Percentiles rank a stretch among this genome's conserved stretches.
phyloP scores from a whole-genome alignment of 2,888 invertebrate species.

The Brachyptera risi region DNA sequence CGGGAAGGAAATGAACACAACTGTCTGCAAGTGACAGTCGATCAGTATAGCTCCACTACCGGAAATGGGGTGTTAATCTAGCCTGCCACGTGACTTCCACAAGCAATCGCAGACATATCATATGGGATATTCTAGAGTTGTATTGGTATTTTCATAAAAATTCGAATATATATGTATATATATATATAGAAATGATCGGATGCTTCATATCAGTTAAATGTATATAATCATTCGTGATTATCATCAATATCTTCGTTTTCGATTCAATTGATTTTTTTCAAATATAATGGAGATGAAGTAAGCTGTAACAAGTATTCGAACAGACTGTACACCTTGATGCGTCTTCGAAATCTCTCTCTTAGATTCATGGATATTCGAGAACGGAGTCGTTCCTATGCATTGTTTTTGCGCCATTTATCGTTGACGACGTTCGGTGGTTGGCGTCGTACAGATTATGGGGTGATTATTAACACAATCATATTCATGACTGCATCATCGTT shows the following conservation, averaged over 20 bases:
- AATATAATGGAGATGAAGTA: too few relatives aligned
- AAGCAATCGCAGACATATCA: too few relatives aligned
- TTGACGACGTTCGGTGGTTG: slow-evolving; percentile 18
- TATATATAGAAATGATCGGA: too few relatives aligned
- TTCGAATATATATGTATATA: too few relatives aligned
- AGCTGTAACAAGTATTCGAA: too few relatives aligned
- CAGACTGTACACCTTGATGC: slow-evolving; percentile 1
- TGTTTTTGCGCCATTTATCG: slow-evolving; percentile 30
- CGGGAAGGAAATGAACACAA: slow-evolving; percentile 12
- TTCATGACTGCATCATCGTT: slow-evolving; percentile 40
- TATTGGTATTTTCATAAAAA: too few relatives aligned
- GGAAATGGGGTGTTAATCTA: slow-evolving; percentile 11
- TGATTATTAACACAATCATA: slow-evolving; percentile 45
- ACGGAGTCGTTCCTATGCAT: background rate
- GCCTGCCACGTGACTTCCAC: slow-evolving; percentile 1
- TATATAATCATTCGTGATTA: too few relatives aligned
- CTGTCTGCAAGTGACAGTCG: slow-evolving; percentile 11
- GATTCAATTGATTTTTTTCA: too few relatives aligned
- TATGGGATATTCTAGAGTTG: too few relatives aligned
- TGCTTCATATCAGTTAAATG: too few relatives aligned
- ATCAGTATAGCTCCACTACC: slow-evolving; percentile 6
- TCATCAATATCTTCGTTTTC: too few relatives aligned
- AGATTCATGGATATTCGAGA: slow-evolving; percentile 1
- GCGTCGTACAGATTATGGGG: slow-evolving; percentile 38
- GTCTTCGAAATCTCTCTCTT: background rate